Base-by-base conservation (phyloP, 2,888 invertebrate genomes). In the Diaphora mendica region DNA sequence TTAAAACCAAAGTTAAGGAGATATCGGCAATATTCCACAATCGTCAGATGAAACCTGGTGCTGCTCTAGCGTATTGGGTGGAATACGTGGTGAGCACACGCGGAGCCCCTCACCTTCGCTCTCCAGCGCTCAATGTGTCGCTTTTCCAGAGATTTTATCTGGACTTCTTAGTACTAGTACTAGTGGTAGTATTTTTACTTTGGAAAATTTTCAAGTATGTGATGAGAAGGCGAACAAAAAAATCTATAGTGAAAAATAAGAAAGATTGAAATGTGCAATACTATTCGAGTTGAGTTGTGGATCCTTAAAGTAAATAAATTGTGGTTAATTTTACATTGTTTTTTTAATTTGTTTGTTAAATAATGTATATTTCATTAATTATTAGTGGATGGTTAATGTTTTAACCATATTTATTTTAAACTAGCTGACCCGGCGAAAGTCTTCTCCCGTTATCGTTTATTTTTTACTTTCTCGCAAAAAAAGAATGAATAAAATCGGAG, bases 1-100 rank as follows among this genome's bases (percentile, higher is more conserved):
- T 89, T 77, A 82, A 76, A 73, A 70, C 73, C n/a, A 89, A 77
- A 72, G 91, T 88, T 0, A 88, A 86, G 62, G 85, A 89, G 64
- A 51, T 91, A 2, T 91, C 91, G 0, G 35, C 68, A 0, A 82
- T 90, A 17, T 92, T 87, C 79, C 91, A 91, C 74, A 86, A 89
- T 70, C 95, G 97, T 0, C 96, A 96, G 0, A 88, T 96, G 73
- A 90, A 95, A 11, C 96, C 97, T 0, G 90, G 96, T 64, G 96
- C 96, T 30, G 96, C 96, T 15, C 96, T 97, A 39, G 92, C 97
- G n/a, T 96, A 96, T 92, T 97, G 97, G 97, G 95, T 97, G 51
- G 97, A 97, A 87, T 96, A 97, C 86, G 96, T 97, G 1, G 96
- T 96, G 1, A 91, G 94, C 65, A 96, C 97, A 0, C 90, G 92